Base-by-base conservation (phyloP, 2,888 invertebrate species). In the Eristalinus sepulchralis region DNA sequence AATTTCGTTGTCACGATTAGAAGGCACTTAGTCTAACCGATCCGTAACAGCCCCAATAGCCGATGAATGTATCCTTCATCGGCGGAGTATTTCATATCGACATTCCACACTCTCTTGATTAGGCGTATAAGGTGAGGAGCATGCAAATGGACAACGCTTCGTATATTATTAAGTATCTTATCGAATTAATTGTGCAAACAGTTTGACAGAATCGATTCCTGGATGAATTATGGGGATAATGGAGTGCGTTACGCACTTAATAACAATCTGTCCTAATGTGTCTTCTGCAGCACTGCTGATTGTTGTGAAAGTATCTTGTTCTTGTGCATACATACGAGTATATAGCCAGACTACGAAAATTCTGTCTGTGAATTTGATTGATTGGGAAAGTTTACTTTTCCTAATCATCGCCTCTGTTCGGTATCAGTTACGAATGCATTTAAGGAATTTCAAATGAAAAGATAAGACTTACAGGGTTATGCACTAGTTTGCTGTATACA, bases 201-300 rank as follows among this genome's bases (percentile, higher is more conserved):
- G 34, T n/a, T 33, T 64, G 64, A 34, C 64, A 64, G 60, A 11
- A 36, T 17, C 22, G 10, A 34, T 31, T 64, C 33, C 33, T 20
- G 11, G 11, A 36, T 64, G 33, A 64, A 20, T 36, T 64, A 64
- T 64, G 36, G 34, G 11, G 36, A 64, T 64, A 64, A 64, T 64
- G 36, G 64, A 36, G 22, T 64, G 20, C 27, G 34, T n/a, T 36
- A 64, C 34, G 9, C 64, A 64, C 20, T 64, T 33, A 64, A 20
- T 64, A 34, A 34, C 33, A 64, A 20, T 64, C 13, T 34, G 33
- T 6, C 34, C 33, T 64, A 36, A 64, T 36, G 36, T 20, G 33
- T 64, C 36, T 64, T 31, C 64, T 24, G 33, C 10, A 36, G 20
- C 8, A 47, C 27, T 27, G 27, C 2, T 27, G 27, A 27, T 27